phyloP scores from a whole-genome alignment of 92 coral and sea anemone species.

The Pocillopora meandrina region DNA sequence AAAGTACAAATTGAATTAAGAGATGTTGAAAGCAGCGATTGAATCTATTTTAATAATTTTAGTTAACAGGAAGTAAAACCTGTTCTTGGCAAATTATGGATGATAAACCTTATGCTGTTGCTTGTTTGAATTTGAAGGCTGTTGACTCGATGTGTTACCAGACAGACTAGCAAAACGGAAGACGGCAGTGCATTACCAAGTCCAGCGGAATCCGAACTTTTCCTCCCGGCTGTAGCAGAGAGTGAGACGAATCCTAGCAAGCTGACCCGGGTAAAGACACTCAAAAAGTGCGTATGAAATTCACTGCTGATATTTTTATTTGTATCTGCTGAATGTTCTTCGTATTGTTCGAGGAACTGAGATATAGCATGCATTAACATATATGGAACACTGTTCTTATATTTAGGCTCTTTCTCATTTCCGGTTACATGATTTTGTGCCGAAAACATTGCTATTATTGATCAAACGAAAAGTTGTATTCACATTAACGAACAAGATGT shows the following conservation, averaged over 20 bases:
- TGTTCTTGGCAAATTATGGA: background rate
- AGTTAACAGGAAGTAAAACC: background rate
- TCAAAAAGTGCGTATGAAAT: constrained; percentile 69
- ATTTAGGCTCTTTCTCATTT: constrained; percentile 38
- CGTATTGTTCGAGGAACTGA: constrained; percentile 28
- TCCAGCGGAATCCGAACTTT: constrained; percentile 30
- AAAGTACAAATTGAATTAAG: background rate
- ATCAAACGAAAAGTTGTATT: background rate
- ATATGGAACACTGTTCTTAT: constrained; percentile 7
- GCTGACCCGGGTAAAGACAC: constrained; percentile 64
- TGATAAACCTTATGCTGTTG: background rate
- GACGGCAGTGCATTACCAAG: constrained; percentile 40
- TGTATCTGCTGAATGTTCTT: background rate
- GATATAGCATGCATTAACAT: constrained; percentile 16
- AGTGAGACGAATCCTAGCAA: constrained; percentile 25
- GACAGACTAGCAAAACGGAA: constrained; percentile 44
- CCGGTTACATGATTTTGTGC: constrained; percentile 50
- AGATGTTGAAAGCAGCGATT: background rate
- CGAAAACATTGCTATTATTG: background rate
- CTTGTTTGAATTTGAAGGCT: constrained; percentile 21
- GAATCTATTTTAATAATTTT: constrained; percentile 40
- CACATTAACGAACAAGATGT: background rate
- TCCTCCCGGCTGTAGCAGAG: constrained; percentile 7
- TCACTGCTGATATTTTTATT: constrained; percentile 10
- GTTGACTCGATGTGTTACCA: constrained; percentile 36